A percentile compares a stretch with the other conserved stretches of the same genome.
phyloP scores from a whole-genome alignment of 2,888 invertebrate species.

The Drosophila mayaguana region DNA sequence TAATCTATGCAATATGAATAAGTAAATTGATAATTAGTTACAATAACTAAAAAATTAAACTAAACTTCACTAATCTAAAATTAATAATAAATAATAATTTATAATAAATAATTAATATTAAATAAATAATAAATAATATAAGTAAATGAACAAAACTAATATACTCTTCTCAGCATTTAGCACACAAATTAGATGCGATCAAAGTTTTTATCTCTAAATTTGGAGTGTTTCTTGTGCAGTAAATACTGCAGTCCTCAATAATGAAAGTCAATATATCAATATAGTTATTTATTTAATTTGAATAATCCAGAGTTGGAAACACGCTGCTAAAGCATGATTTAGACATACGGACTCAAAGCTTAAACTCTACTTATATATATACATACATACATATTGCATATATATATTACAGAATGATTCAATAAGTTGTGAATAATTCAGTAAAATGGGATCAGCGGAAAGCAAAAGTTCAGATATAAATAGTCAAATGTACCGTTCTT shows the following conservation, averaged over 20 bases:
- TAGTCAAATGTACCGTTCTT: not conserved
- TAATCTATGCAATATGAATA: too few species aligned
- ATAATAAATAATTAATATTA: too few species aligned
- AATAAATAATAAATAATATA: too few species aligned
- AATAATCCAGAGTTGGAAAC: not conserved
- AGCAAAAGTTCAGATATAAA: not conserved
- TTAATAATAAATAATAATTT: too few species aligned
- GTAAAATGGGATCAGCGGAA: not conserved
- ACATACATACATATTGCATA: not conserved
- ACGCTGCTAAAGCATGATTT: conserved; percentile 1
- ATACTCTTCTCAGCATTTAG: not conserved
- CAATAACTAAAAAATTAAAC: too few species aligned
- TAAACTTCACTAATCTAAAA: too few species aligned
- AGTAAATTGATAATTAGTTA: too few species aligned
- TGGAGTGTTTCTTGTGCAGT: not conserved
- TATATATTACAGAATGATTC: not conserved
- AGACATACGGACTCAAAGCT: not conserved
- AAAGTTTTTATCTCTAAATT: not conserved
- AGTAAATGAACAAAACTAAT: not conserved
- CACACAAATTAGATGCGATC: not conserved
- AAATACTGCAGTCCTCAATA: not conserved
- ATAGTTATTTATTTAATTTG: not conserved
- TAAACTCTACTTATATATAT: not conserved
- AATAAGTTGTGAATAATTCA: not conserved
- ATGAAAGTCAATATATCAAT: not conserved